A percentile compares a stretch with the other conserved stretches of the same genome.
phyloP scores from a whole-genome alignment of 2,797 vertebrate species.

The Passerculus sandwichensis region DNA sequence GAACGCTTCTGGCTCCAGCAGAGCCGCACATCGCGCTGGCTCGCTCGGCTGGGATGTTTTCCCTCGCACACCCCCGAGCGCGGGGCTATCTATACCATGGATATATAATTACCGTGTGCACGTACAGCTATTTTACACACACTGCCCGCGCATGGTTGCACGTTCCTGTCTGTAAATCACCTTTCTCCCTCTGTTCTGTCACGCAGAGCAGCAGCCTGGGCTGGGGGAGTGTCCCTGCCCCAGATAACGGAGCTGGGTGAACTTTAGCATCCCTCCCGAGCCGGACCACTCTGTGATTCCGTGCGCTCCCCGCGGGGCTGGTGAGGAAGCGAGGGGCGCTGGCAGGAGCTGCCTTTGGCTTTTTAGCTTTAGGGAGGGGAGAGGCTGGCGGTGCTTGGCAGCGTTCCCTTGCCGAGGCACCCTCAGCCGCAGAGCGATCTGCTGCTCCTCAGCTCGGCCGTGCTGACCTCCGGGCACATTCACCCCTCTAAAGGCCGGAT shows the following conservation, averaged over 20 bases:
- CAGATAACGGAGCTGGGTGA: too few species aligned
- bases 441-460: neutral
- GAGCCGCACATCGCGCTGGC: neutral
- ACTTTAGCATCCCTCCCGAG: neutral
- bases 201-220: neutral
- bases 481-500: neutral
- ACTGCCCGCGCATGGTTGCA: rapidly evolving
- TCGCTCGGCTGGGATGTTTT: rapidly evolving
- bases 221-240: neutral
- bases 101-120: too few species aligned
- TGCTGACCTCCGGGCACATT: neutral
- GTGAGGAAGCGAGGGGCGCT: neutral
- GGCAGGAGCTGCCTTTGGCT: rapidly evolving
- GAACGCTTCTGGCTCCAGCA: neutral
- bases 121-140: neutral
- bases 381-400: rapidly evolving
- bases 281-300: neutral
- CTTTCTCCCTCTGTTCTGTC: neutral
- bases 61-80: neutral
- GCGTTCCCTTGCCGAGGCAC: neutral
- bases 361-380: neutral
- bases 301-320: rapidly evolving
- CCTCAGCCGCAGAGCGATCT: neutral
- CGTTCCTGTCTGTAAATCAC: neutral
- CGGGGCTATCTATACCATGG: rapidly evolving